Percentiles rank a stretch among this genome's conserved stretches.
These are phyloP conservation scores for Ephydatia muelleri DNA, from an alignment of 37 sponge, comb jelly and placozoan species.

Conservation along the genomic window DNA sequence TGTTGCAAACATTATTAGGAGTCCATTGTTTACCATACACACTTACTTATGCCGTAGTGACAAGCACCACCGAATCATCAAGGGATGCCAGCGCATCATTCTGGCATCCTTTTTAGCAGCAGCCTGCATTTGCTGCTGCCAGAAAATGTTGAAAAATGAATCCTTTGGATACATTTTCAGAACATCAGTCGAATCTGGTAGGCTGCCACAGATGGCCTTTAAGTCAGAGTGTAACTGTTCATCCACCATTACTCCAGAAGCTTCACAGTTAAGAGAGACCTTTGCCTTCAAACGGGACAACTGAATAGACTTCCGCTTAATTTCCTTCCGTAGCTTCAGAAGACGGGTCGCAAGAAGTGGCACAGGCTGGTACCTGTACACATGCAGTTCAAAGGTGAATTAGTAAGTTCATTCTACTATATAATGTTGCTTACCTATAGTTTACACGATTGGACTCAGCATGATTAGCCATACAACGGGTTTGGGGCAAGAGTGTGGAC, in stretches of 20 bases:
- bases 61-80: constrained; percentile 43
- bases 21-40: too few species aligned
- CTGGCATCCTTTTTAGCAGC: constrained; percentile 27
- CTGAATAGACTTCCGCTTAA: not conserved
- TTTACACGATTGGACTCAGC: too few species aligned
- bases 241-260: constrained; percentile 16
- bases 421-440: too few species aligned
- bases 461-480: too few species aligned
- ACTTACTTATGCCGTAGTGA: constrained; percentile 26
- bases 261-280: not conserved
- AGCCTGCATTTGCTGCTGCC: too few species aligned
- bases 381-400: too few species aligned
- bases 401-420: too few species aligned
- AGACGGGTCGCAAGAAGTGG: not conserved
- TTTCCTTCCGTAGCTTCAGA: not conserved
- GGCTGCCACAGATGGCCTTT: not conserved
- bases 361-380: too few species aligned
- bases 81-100: constrained; percentile 44
- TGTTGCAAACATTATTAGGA: too few species aligned
- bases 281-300: too few species aligned
- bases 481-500: too few species aligned
- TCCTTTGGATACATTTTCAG: too few species aligned
- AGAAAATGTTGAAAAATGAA: constrained; percentile 34
- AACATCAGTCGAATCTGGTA: not conserved
- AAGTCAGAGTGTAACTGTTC: constrained; percentile 17